Evolutionary conservation across 92 coral and sea anemone genomes (phyloP).

Genomic region (Umimayanthus chanpuru): DNA sequence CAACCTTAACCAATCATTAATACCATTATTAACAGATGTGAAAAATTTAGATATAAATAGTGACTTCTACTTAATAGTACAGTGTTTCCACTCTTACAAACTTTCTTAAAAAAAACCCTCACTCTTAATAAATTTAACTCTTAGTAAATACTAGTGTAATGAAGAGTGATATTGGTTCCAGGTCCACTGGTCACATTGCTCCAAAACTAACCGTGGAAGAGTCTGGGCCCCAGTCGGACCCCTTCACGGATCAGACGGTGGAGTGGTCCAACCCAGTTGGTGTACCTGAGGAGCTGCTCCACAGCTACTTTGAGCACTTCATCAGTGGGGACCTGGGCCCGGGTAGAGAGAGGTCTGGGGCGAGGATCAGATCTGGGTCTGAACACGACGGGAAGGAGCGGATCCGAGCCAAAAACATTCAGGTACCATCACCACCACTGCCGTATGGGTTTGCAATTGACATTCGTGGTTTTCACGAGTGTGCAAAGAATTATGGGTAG

Average conservation of each 20-base stretch:
- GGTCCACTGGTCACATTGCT: not conserved
- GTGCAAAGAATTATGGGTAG: no score
- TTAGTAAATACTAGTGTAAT: no score
- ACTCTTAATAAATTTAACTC: no score
- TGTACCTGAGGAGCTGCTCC: constrained; percentile 65
- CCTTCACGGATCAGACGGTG: constrained; percentile 48
- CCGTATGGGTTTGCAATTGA: not conserved
- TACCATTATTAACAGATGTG: no score
- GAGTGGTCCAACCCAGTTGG: constrained; percentile 80
- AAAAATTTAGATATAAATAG: no score
- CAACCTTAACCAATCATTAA: no score
- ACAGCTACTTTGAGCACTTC: constrained; percentile 68
- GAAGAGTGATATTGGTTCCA: not conserved
- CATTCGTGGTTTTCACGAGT: no score
- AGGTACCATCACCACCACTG: constrained; percentile 5
- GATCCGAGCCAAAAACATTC: constrained; percentile 57
- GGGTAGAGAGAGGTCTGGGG: constrained; percentile 26
- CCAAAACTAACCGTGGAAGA: constrained; percentile 33
- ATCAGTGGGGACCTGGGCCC: constrained; percentile 43
- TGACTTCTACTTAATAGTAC: no score
- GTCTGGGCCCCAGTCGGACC: constrained; percentile 26
- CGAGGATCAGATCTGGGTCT: constrained; percentile 8
- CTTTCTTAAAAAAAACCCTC: no score
- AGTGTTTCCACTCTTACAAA: no score
- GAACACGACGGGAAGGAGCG: constrained; percentile 69